Conservation (phyloP, 2,888 invertebrate genomes). For the Camptogramma bilineatum region DNA sequence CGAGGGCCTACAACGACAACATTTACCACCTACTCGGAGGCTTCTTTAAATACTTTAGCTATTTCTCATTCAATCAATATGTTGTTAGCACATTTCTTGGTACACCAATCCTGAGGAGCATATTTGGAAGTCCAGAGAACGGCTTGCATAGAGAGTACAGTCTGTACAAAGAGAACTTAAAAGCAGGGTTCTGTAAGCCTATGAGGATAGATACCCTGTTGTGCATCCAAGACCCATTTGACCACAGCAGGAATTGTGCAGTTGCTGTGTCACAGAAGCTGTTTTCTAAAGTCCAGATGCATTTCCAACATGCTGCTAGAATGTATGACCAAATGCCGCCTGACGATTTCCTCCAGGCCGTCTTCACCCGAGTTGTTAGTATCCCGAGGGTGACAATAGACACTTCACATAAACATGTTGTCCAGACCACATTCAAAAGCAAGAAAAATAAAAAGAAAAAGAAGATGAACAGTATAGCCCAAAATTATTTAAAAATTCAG, state of each 20-base stretch:
- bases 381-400: neutral
- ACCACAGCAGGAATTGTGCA: conserved; percentile 82
- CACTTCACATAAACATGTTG: conserved; percentile 2
- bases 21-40: conserved; percentile 81
- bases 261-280: conserved; percentile 52
- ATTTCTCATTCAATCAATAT: conserved; percentile 81
- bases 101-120: conserved; percentile 61
- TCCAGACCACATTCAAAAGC: conserved; percentile 15
- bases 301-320: conserved; percentile 50
- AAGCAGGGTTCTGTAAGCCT: conserved; percentile 45
- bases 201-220: conserved; percentile 65
- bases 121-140: conserved; percentile 56
- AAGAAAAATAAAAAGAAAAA: conserved; percentile 26
- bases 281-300: conserved; percentile 41
- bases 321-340: conserved; percentile 46
- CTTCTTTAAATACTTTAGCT: conserved; percentile 87
- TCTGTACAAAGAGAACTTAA: conserved; percentile 66
- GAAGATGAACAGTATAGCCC: neutral
- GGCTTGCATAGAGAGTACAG: conserved; percentile 59
- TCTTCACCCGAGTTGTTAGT: conserved; percentile 38
- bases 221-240: conserved; percentile 88
- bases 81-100: conserved; percentile 87
- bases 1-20: conserved; percentile 47
- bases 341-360: conserved; percentile 45
- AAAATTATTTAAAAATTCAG: conserved; percentile 9